Percentiles rank a stretch among this genome's conserved stretches.
Conservation (phyloP, 2,797 vertebrate genomes). For the Crenuchus spilurus region DNA sequence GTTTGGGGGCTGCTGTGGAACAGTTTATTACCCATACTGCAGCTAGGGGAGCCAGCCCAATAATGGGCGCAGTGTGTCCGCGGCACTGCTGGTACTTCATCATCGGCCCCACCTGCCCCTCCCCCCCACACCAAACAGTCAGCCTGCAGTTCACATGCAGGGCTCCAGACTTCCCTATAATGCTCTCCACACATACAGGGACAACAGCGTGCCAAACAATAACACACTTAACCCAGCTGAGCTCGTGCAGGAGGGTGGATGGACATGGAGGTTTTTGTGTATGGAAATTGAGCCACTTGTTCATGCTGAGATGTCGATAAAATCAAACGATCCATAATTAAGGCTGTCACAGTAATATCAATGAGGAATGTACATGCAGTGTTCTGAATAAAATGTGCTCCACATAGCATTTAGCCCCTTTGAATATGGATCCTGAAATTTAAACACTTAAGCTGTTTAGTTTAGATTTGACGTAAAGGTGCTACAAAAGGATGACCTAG, state of each 20-base stretch:
- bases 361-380: background rate
- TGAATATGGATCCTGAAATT: no score
- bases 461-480: no score
- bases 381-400: background rate
- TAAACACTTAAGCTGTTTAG: no score
- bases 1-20: slow-evolving; percentile 78
- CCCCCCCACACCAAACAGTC: background rate
- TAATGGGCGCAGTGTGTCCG: slow-evolving; percentile 75
- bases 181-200: slow-evolving; percentile 3
- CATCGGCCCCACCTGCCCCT: slow-evolving; percentile 49
- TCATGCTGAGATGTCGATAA: slow-evolving; percentile 10
- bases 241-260: background rate
- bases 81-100: slow-evolving; percentile 69
- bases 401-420: no score
- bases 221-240: background rate
- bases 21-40: slow-evolving; percentile 82
- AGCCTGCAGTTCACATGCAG: slow-evolving; percentile 27
- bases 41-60: slow-evolving; percentile 76
- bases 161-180: background rate
- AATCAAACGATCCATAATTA: slow-evolving; percentile 35
- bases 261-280: background rate
- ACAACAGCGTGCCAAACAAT: slow-evolving; percentile 5
- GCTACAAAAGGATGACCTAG: no score
- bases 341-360: slow-evolving; percentile 1
- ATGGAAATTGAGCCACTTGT: slow-evolving; percentile 3